Evolutionary conservation across 2,888 invertebrate species (phyloP), one percentile per base, ranked within the genome.

Genomic region (Strigamia crassipes): DNA sequence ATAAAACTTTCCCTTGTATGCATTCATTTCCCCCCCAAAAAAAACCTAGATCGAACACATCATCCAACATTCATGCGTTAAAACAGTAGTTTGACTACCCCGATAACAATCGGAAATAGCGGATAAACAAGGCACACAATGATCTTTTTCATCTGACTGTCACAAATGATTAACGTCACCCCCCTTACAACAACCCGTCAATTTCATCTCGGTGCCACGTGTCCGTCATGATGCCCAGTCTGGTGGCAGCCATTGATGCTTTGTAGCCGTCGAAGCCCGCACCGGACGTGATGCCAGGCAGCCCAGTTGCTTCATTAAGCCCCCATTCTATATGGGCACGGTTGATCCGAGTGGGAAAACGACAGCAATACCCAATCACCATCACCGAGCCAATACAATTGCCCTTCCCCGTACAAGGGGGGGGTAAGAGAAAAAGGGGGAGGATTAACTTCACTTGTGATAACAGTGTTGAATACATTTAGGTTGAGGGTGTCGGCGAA

Each of bases 321-420:
- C 73, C 12, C 73, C 73, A 73, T 73, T 73, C 73, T 73, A 10
- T 38, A 31, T 31, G 73, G 27, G 31, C n/a, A 13, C 23, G 27
- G 73, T 73, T 73, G 73, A 73, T 73, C 73, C 73, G 73, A 73
- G 73, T 73, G 73, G 73, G 73, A 73, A 73, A 73, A 73, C 73
- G 73, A 23, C 73, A 73, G 73, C 73, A 73, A 73, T 31, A n/a
- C 73, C 73, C 73, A 73, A 73, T 73, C 73, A 73, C n/a, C 73
- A 31, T 18, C 73, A 73, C 27, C 13, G 23, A 73, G 73, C 27
- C 73, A 23, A 73, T 27, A 73, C 73, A 73, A 73, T 73, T 73
- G 27, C 73, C 15, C 31, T 31, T 27, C 31, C 6, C n/a, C 73
- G 4, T 15, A n/a, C 73, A 3, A 1, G 31, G 31, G 31, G 73